A percentile compares a stretch with the other conserved stretches of the same genome.
phyloP scores from a whole-genome alignment of 2,888 invertebrate genomes.

The Melinaea menophilus region DNA sequence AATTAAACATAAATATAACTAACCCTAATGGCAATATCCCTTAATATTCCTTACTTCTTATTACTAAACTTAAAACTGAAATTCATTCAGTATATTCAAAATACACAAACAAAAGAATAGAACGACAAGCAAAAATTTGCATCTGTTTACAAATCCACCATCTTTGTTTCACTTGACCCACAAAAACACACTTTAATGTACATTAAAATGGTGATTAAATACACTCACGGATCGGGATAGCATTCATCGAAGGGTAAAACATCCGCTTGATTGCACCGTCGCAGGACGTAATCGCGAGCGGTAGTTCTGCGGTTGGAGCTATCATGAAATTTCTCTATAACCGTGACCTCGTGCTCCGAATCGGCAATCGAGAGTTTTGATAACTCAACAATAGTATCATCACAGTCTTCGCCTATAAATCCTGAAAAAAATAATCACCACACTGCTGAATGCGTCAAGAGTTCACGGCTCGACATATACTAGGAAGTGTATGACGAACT shows the following conservation, averaged over 20 bases:
- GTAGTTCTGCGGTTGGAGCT: constrained; percentile 55
- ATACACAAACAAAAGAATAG: not conserved
- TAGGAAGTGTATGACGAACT: constrained; percentile 70
- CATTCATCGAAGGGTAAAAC: constrained; percentile 80
- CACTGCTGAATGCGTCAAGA: constrained; percentile 33
- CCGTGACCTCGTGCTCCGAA: constrained; percentile 64
- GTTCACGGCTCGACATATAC: constrained; percentile 52
- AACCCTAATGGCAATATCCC: too few relatives aligned
- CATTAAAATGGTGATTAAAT: constrained; percentile 7
- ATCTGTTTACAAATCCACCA: constrained; percentile 30
- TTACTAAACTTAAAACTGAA: too few relatives aligned
- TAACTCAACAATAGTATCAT: constrained; percentile 76
- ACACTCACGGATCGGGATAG: constrained; percentile 81
- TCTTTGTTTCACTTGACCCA: constrained; percentile 34
- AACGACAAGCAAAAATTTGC: constrained; percentile 16
- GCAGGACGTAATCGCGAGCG: constrained; percentile 76
- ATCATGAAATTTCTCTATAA: constrained; percentile 67
- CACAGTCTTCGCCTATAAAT: constrained; percentile 76
- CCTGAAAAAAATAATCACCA: constrained; percentile 52
- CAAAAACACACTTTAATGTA: constrained; percentile 16
- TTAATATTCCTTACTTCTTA: too few relatives aligned
- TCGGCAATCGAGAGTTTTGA: constrained; percentile 74
- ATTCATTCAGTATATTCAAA: too few relatives aligned
- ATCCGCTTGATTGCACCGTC: constrained; percentile 82
- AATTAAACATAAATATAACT: not conserved